phyloP scores from a whole-genome alignment of 2,888 invertebrate genomes.

The Ormyrus rosae region DNA sequence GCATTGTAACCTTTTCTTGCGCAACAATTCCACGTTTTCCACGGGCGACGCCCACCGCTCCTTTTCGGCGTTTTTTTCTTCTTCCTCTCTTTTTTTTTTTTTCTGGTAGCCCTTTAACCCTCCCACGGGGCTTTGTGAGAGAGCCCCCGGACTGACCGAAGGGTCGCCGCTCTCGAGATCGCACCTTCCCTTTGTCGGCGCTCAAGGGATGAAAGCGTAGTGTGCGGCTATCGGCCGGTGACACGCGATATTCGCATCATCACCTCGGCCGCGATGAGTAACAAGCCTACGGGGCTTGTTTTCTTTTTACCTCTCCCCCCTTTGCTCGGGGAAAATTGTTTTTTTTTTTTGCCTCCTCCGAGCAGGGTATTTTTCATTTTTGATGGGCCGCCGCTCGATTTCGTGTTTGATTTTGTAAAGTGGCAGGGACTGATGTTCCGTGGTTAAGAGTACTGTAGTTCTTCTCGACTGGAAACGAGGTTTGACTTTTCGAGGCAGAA shows the following conservation, averaged over 20 bases:
- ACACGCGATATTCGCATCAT: slow-evolving; percentile 75
- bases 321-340: slow-evolving; percentile 32
- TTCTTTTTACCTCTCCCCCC: slow-evolving; percentile 1
- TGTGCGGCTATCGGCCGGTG: slow-evolving; percentile 62
- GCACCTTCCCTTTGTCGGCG: slow-evolving; percentile 63
- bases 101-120: slow-evolving; percentile 42
- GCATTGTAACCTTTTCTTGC: slow-evolving; percentile 29
- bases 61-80: slow-evolving; percentile 21
- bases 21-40: slow-evolving; percentile 47
- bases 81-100: not conserved
- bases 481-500: too few relatives aligned
- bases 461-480: too few relatives aligned
- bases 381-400: slow-evolving; percentile 5
- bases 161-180: slow-evolving; percentile 54
- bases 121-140: slow-evolving; percentile 46
- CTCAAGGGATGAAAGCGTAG: slow-evolving; percentile 57
- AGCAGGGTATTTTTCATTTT: slow-evolving; percentile 19
- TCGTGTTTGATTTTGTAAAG: slow-evolving; percentile 23
- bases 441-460: not conserved
- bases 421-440: not conserved
- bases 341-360: not conserved
- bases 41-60: slow-evolving; percentile 24
- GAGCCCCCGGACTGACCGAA: slow-evolving; percentile 23
- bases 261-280: slow-evolving; percentile 57
- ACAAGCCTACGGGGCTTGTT: slow-evolving; percentile 17